Evolutionary conservation across 2,888 invertebrate species (phyloP), one percentile per base, ranked within the genome.

Genomic region (Poecilus cupreus): DNA sequence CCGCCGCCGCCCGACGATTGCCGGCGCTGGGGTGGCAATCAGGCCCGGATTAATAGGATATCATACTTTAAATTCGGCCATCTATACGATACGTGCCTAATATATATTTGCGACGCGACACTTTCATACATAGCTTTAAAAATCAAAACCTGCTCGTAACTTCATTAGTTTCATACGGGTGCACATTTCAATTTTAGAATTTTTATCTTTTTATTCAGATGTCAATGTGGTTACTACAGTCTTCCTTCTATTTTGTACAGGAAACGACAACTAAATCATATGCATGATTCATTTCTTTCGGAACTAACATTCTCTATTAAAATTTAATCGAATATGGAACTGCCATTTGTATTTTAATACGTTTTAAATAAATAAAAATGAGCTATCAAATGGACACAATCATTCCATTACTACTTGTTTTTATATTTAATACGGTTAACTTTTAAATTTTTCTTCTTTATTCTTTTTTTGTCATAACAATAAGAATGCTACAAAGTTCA

Each of bases 1-100:
- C 89, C 87, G 87, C 76, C 90, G 49, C 51, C 18, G 54, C 32
- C n/a, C 32, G 49, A 75, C 75, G 51, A 51, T 75, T 32, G 39
- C 54, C 3, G 18, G 32, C 32, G 18, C n/a, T 13, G 57, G 64
- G 46, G 64, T 46, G 39, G 64, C 77, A 80, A 80, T 80, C 80
- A 80, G 80, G 80, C n/a, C 72, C 80, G 80, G 80, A 80, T 80
- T 80, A 70, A 80, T 80, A 32, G 32, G 72, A 64, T 77, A 60
- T 77, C 39, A 77, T 64, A 77, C 77, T 60, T 64, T 60, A 77
- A 77, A 77, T 77, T 77, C 60, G 60, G 24, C 77, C 51, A 72
- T 72, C 72, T 72, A 72, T 72, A 72, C 72, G 72, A 72, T 72
- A 72, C 72, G 72, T 72, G 72, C 72, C 43, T 72, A 46, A 72